Evolutionary conservation across 1,140 invertebrate genomes (phyloP).

Genomic region (Diachasma alloeum): DNA sequence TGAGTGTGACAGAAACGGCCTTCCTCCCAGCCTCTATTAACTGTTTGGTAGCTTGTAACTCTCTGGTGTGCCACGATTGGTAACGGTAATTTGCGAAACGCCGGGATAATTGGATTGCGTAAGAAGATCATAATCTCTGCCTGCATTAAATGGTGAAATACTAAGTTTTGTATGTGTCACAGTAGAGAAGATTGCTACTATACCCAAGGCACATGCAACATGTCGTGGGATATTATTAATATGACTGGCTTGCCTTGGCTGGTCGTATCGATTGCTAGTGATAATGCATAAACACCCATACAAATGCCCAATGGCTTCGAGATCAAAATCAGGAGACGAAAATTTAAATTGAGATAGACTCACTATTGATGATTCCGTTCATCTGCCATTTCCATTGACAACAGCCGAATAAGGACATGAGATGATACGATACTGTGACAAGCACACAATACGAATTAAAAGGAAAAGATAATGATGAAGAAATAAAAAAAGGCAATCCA

Average conservation of each 20-base stretch:
- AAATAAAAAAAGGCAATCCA: not conserved
- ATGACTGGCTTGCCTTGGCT: slow-evolving; percentile 57
- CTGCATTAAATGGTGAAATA: slow-evolving; percentile 29
- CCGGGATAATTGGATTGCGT: slow-evolving; percentile 51
- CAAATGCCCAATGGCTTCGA: slow-evolving; percentile 35
- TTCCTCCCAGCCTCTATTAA: slow-evolving; percentile 3
- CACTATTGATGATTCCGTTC: not conserved
- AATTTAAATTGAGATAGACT: not conserved
- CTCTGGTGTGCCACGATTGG: slow-evolving; percentile 34
- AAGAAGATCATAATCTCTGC: slow-evolving; percentile 48
- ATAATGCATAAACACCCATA: slow-evolving; percentile 53
- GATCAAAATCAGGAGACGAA: not conserved
- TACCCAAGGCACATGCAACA: not conserved
- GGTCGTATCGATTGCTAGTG: slow-evolving; percentile 53
- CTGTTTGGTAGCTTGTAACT: slow-evolving; percentile 14
- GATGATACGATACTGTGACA: not conserved
- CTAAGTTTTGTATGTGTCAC: not conserved
- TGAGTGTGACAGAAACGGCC: slow-evolving; percentile 4
- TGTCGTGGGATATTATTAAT: slow-evolving; percentile 34
- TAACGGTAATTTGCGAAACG: slow-evolving; percentile 52
- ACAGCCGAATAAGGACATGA: not conserved
- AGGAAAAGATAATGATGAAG: not conserved
- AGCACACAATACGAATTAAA: not conserved
- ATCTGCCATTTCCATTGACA: not conserved
- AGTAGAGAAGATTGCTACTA: not conserved